Conservation (phyloP, 2,113 vertebrate species). For the Eolophus roseicapilla region DNA sequence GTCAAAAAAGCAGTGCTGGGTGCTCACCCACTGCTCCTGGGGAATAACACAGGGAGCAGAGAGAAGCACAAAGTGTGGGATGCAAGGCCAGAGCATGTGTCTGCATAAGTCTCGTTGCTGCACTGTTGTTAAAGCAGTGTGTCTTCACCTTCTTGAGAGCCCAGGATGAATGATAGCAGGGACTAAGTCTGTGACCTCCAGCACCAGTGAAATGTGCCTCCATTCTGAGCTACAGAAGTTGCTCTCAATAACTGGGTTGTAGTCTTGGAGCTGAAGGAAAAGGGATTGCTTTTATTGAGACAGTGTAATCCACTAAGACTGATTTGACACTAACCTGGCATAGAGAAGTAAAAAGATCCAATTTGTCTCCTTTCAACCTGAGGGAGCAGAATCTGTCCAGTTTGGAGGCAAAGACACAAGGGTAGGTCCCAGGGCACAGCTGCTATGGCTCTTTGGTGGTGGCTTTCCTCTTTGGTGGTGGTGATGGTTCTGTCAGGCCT, state of each 20-base stretch:
- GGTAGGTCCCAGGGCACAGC: not conserved
- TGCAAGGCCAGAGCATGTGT: not conserved
- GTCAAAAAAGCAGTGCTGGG: not conserved
- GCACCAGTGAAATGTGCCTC: not conserved
- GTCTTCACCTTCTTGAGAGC: not conserved
- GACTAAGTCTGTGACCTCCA: not conserved
- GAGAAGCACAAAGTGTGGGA: fast-evolving
- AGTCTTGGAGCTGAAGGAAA: not conserved
- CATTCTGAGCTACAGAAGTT: not conserved
- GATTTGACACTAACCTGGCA: not conserved
- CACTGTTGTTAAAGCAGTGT: not conserved
- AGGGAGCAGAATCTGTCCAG: not conserved
- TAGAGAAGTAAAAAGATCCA: not conserved
- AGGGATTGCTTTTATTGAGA: not conserved
- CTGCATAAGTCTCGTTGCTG: not conserved
- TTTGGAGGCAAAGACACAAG: not conserved
- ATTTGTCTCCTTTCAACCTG: not conserved
- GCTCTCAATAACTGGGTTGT: not conserved
- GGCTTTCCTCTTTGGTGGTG: not conserved
- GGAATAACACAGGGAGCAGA: not conserved
- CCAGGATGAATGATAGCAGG: not conserved
- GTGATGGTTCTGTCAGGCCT: not conserved
- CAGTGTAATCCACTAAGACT: not conserved
- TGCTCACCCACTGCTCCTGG: not conserved
- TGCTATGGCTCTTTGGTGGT: not conserved